Evolutionary conservation across 2,888 invertebrate genomes (phyloP).

Genomic region (Lasioglossum morio): DNA sequence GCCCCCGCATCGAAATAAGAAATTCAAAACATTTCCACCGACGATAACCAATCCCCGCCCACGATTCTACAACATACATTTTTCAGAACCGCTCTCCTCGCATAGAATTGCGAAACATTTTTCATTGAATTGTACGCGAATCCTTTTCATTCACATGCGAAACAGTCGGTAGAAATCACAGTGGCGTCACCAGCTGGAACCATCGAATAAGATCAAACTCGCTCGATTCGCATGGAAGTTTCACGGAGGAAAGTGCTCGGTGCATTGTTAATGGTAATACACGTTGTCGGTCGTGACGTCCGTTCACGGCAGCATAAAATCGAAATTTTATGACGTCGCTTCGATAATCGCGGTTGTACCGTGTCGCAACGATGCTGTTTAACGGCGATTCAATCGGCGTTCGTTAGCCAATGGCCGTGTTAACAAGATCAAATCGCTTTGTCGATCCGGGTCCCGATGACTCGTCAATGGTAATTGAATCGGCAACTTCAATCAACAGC

Average conservation of each 20-base stretch:
- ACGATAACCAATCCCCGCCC: background rate
- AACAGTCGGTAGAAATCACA: background rate
- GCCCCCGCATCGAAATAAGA: background rate
- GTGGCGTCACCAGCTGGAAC: background rate
- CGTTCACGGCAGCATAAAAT: background rate
- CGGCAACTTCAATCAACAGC: background rate
- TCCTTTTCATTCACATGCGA: background rate
- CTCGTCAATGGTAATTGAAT: background rate
- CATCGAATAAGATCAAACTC: background rate
- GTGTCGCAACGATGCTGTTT: background rate
- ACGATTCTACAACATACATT: background rate
- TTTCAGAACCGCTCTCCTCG: background rate
- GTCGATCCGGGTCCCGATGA: background rate
- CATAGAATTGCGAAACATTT: background rate
- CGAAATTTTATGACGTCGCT: conserved; percentile 21
- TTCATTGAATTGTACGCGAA: background rate
- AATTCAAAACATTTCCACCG: background rate
- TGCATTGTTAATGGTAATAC: background rate
- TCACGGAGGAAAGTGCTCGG: background rate
- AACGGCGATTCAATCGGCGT: conserved; percentile 10
- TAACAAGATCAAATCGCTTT: background rate
- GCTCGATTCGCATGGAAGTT: background rate
- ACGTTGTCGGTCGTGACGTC: background rate
- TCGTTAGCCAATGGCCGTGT: background rate
- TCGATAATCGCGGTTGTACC: conserved; percentile 19